Base-by-base conservation (phyloP, 2,113 vertebrate species). In the Silurus meridionalis region DNA sequence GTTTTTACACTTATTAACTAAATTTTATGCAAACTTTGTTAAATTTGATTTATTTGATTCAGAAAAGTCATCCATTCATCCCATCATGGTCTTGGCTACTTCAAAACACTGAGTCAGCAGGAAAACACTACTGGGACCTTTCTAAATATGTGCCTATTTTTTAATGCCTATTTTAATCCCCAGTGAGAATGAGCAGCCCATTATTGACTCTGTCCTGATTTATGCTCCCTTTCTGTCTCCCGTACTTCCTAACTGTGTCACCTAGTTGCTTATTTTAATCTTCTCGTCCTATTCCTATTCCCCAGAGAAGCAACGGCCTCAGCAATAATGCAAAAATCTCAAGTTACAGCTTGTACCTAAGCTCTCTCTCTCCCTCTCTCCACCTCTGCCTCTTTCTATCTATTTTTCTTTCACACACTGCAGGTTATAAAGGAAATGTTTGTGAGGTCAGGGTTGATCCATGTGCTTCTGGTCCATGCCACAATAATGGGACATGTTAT, bases 401-500 rank as follows among this genome's bases (percentile, higher is more conserved):
- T 83, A 37, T 85, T 14, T 79, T 14, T 88, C 71, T 80, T 14
- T 8, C 60, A 19, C 60, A 21, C 9, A 8, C 52, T 52, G 48
- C 89, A 99, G 98, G 97, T 0, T 99, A 95, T 91, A 93, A 96
- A 23, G 97, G 97, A 17, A 78, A 94, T 0, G 92, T 93, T 15
- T 99, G 98, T 28, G 97, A 98, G 87, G 96, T 98, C 77, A 97
- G 96, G 92, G 92, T 97, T 81, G 96, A 99, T 85, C 97, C 97
- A 0, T 99, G 98, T 11, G 94, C 92, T 0, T 97, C 96, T 0
- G 94, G 94, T 3, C 98, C 98, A 0, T 99, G 98, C 86, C 97
- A 97, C 91, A 99, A 99, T 92, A 99, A 99, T 0, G 97, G 96
- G 4, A 98, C 96, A 5, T 99, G 98, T 87, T 96, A 94, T 0